Evolutionary conservation across 2,888 invertebrate genomes (phyloP), one percentile per base, ranked within the genome.

Genomic region (Rotaria macrura): DNA sequence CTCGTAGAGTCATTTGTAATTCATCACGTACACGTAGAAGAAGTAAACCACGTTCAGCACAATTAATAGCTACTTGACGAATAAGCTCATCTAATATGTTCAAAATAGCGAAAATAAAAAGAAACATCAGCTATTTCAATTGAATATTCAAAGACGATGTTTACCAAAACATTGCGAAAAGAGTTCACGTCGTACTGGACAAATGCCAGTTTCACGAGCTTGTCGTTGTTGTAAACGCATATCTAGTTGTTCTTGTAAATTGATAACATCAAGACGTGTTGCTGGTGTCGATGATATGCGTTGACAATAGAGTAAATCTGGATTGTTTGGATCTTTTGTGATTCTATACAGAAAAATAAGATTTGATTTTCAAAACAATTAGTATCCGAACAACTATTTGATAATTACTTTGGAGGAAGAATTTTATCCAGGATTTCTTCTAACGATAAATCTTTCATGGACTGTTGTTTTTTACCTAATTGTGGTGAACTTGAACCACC

Each of bases 241-340:
- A 90, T 98, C 97, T 84, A 99, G 92, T 92, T 96, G 95, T 91
- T 98, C 97, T 92, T 97, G 97, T 29, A 99, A 93, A 91, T 96
- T 96, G 88, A 97, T 94, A 25, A 98, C 96, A 92, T 98, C 98
- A 88, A 96, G 92, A 85, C 98, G 93, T 0, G 98, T 98, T 1
- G 97, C 96, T 7, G 98, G 98, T 4, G 95, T 96, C 86, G 96
- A 96, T 0, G 97, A 97, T 88, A 98, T 96, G 93, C 95, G 91
- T 87, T 92, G 92, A 40, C 91, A 90, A 92, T 92, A 92, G 89
- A 95, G 43, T 79, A 79, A 43, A 79, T 79, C 79, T 14, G 79
- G 5, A 43, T 79, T 79, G n/a, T 79, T 79, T 40, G 79, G 79
- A 85, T 49, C 83, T 49, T 79, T 49, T 38, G 57, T 57, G 2